phyloP scores from a whole-genome alignment of 2,888 invertebrate genomes.

The Erebia palarica region DNA sequence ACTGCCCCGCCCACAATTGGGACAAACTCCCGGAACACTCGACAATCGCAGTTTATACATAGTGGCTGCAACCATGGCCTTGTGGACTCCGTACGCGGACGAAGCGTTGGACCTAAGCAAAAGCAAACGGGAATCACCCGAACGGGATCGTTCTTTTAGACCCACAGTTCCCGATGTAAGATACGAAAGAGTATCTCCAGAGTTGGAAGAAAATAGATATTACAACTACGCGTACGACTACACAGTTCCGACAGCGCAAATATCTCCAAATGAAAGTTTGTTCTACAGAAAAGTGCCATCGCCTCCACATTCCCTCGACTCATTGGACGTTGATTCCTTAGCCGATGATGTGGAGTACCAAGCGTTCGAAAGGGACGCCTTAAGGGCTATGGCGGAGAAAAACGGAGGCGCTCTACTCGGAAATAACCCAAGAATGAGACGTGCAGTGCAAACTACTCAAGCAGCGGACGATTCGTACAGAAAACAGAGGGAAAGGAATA shows the following conservation, averaged over 20 bases:
- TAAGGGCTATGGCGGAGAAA: conserved; percentile 85
- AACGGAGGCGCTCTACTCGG: conserved; percentile 81
- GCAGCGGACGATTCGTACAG: conserved; percentile 90
- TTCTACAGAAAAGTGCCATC: conserved; percentile 54
- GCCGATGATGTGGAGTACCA: conserved; percentile 84
- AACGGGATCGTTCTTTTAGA: conserved; percentile 37
- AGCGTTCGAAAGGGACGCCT: conserved; percentile 86
- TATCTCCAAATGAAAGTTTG: conserved; percentile 52
- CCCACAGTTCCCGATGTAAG: conserved; percentile 42
- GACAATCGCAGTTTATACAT: conserved; percentile 31
- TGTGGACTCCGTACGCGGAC: conserved; percentile 71
- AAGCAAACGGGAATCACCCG: conserved; percentile 50
- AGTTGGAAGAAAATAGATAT: conserved; percentile 28
- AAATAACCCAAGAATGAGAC: conserved; percentile 88
- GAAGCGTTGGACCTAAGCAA: conserved; percentile 63
- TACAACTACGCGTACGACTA: conserved; percentile 28
- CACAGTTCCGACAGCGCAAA: conserved; percentile 51
- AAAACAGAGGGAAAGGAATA: conserved; percentile 94
- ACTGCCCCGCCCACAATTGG: conserved; percentile 40
- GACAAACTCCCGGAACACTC: conserved; percentile 30
- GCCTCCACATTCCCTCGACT: conserved; percentile 68
- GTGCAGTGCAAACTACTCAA: conserved; percentile 68
- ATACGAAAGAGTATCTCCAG: conserved; percentile 44
- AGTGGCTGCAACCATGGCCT: conserved; percentile 53
- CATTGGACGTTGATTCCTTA: conserved; percentile 60